Evolutionary conservation across 2,113 vertebrate genomes (phyloP), one percentile per base, ranked within the genome.

Genomic region (Leptodactylus fuscus): DNA sequence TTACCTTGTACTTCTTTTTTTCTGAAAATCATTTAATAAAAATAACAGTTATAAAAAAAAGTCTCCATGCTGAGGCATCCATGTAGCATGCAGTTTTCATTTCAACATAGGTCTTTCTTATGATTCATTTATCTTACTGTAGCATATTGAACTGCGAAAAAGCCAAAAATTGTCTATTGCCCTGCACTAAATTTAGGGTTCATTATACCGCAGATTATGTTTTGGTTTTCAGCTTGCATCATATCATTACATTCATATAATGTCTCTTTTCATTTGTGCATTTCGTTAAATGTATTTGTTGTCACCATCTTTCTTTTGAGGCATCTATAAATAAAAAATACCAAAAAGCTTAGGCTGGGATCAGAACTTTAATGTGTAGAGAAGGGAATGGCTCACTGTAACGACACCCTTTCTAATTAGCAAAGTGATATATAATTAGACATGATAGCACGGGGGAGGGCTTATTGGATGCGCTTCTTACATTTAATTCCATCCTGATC

Each of bases 341-440:
- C 22, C 38, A n/a, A 38, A 38, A 36, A 12, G 1, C 34, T 71
- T 44, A 5, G 38, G n/a, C 12, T 44, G 20, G n/a, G 10, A 12
- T 60, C 24, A 60, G 55, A 0, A 60, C 24, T 13, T 11, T 27
- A 12, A n/a, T 13, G 12, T 13, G 22, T 2, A 1, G 7, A 58
- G 53, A 58, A 41, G 9, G 18, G 18, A 71, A 36, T 7, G 18
- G 10, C 67, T 36, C 67, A 10, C 46, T 9, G 46, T 7, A 32
- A 32, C 18, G 15, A 29, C 74, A 34, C 74, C 74, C 49, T 9
- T 53, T 34, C 5, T 79, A 58, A 79, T 79, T 55, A 60, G 32
- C 51, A 34, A 36, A 79, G 20, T 79, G 32, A 79, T 58, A 20
- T 79, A 41, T 79, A 79, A 79, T 79, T 55, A 41, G 75, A 53